phyloP scores from a whole-genome alignment of 2,888 invertebrate genomes.

The Rhingia campestris region DNA sequence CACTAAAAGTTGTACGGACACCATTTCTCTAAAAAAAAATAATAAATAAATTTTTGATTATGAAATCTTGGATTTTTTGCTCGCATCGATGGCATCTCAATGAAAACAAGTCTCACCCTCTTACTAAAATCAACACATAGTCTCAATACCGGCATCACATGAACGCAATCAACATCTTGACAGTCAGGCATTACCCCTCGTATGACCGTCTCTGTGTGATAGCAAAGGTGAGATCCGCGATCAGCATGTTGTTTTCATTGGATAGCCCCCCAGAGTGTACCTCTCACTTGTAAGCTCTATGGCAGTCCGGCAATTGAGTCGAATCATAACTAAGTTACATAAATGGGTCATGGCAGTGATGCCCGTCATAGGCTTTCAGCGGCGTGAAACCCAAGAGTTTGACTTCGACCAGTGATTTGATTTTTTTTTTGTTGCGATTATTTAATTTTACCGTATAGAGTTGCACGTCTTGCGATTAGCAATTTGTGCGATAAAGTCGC shows the following conservation, averaged over 20 bases:
- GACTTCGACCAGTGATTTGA: slow-evolving; percentile 3
- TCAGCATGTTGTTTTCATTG: slow-evolving; percentile 42
- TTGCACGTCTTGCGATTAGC: slow-evolving; percentile 48
- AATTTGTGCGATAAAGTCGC: slow-evolving; percentile 42
- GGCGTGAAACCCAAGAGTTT: slow-evolving; percentile 12
- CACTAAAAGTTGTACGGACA: slow-evolving; percentile 50
- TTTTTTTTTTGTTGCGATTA: slow-evolving; percentile 5
- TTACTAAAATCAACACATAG: slow-evolving; percentile 37
- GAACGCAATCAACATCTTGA: slow-evolving; percentile 51
- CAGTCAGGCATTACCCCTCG: background rate
- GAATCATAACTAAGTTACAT: slow-evolving; percentile 68
- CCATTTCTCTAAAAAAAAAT: slow-evolving; percentile 43
- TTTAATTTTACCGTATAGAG: background rate
- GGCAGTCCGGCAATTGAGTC: slow-evolving; percentile 49
- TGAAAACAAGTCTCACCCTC: slow-evolving; percentile 62
- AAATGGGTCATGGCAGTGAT: slow-evolving; percentile 65
- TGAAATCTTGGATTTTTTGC: slow-evolving; percentile 15
- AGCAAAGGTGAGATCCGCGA: slow-evolving; percentile 54
- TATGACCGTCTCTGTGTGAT: slow-evolving; percentile 39
- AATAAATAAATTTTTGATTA: slow-evolving; percentile 25
- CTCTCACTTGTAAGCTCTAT: slow-evolving; percentile 15
- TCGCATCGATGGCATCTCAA: slow-evolving; percentile 28
- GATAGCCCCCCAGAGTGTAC: slow-evolving; percentile 31
- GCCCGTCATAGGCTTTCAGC: slow-evolving; percentile 35
- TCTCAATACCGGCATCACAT: slow-evolving; percentile 30